Base-by-base conservation (phyloP, 2,113 vertebrate genomes). In the Uria aalge region DNA sequence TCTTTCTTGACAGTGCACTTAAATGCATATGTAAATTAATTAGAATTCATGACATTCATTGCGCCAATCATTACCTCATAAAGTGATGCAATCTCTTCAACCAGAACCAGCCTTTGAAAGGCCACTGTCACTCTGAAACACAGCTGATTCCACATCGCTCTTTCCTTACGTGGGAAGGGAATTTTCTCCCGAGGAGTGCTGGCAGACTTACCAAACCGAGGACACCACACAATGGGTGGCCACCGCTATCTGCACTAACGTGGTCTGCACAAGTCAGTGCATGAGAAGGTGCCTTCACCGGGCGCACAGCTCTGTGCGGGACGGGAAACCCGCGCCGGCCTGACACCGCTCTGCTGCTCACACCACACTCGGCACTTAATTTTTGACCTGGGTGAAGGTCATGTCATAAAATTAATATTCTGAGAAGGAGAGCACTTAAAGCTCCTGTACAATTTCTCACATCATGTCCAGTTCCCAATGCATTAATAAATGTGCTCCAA, bases 21-120 rank as follows among this genome's bases (percentile, higher is more conserved):
- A 84, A 96, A 95, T 76, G 48, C 90, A 77, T 88, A 91, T 73
- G 86, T 94, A 96, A 93, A 94, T 97, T 90, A 96, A 95, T 94
- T 96, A 94, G 66, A 92, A 97, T 78, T 96, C 94, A 92, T 88
- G 74, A 94, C 88, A 96, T 85, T 85, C 26, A 8, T 83, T 79
- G 83, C 36, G 83, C 73, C 94, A 93, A 89, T 96, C 95, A 90
- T 94, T 93, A 94, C 95, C 97, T 96, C 91, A 78, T 78, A 93
- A 98, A 97, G 76, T 23, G 50, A 88, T 73, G 88, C 87, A 86
- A 91, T 94, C 81, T 86, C 75, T 94, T 92, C 79, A 94, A 97
- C 83, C 82, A 96, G 94, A 90, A 96, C 83, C 94, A 94, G 88
- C 92, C 92, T 84, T 91, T 77, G 77, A 73, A 91, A 72, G 91